Evolutionary conservation across 2,888 invertebrate species (phyloP).

Genomic region (Cerceris rybyensis): DNA sequence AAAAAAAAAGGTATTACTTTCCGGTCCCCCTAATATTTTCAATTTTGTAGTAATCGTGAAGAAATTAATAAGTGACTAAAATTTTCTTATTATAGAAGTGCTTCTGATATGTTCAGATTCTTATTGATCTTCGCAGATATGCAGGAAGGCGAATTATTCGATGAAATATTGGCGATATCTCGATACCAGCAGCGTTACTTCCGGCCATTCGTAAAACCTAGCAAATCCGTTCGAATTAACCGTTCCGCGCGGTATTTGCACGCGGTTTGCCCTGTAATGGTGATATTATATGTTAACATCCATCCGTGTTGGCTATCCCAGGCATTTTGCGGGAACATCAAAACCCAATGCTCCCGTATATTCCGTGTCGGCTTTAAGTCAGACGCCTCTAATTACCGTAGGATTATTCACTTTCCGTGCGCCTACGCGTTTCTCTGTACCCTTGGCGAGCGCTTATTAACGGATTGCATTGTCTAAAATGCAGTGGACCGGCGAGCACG

Average conservation of each 20-base stretch:
- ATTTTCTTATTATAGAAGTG: too few relatives aligned
- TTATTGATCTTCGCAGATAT: too few relatives aligned
- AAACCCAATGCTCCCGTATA: neutral
- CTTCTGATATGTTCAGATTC: too few relatives aligned
- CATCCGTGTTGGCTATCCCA: neutral
- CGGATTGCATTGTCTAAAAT: neutral
- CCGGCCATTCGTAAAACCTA: neutral
- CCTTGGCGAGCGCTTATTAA: neutral
- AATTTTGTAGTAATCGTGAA: too few relatives aligned
- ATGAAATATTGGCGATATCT: too few relatives aligned
- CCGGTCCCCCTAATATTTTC: too few relatives aligned
- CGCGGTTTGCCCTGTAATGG: neutral
- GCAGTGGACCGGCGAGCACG: neutral
- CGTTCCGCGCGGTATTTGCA: neutral
- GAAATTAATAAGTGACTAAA: too few relatives aligned
- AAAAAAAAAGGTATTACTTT: too few relatives aligned
- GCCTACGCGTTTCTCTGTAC: neutral
- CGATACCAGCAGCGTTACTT: too few relatives aligned
- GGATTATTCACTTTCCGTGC: conserved; percentile 9
- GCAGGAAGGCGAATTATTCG: too few relatives aligned
- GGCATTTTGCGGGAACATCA: conserved; percentile 1
- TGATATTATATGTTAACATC: neutral
- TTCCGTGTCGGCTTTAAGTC: conserved; percentile 4
- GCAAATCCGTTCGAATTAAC: neutral
- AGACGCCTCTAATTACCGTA: neutral